Evolutionary conservation across 2,797 vertebrate species (phyloP).

Genomic region (Arrhamphus sclerolepis): DNA sequence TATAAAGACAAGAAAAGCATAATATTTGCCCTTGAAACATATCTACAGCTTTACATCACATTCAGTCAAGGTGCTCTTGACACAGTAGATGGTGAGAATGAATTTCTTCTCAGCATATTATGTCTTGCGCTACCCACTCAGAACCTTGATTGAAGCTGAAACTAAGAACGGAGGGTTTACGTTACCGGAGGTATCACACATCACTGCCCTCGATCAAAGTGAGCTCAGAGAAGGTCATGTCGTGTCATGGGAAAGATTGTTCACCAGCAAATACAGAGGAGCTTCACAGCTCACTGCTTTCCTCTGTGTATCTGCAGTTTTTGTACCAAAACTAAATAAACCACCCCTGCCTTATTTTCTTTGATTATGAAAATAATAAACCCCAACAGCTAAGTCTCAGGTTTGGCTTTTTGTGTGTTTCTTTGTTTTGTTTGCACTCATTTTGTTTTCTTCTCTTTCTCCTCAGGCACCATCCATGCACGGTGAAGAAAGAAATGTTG

Average conservation of each 20-base stretch:
- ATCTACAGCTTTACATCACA: conserved; percentile 29
- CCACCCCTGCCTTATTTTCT: not conserved
- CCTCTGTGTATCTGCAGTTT: not conserved
- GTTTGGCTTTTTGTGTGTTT: too few relatives aligned
- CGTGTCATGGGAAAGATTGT: conserved; percentile 6
- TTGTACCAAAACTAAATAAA: conserved; percentile 22
- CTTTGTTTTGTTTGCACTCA: conserved; percentile 10
- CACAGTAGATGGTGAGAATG: conserved; percentile 2
- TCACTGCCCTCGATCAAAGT: not conserved
- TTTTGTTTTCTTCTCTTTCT: conserved; percentile 15
- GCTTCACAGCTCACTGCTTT: not conserved
- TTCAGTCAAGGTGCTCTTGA: conserved; percentile 26
- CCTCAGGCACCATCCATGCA: conserved; percentile 39
- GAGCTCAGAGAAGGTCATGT: not conserved
- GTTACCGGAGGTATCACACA: conserved; percentile 1
- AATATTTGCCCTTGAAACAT: conserved; percentile 1
- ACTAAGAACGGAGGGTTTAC: not conserved
- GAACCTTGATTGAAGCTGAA: not conserved
- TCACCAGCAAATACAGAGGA: not conserved
- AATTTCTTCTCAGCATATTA: not conserved
- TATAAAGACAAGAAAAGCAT: too few relatives aligned
- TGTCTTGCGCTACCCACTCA: conserved; percentile 3
- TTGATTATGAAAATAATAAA: too few relatives aligned
- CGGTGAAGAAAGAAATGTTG: conserved; percentile 14
- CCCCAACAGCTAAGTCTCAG: too few relatives aligned